These are phyloP conservation scores for Odontocolon sp. DNA, from an alignment of 2,888 invertebrate species.

Conservation along the genomic window DNA sequence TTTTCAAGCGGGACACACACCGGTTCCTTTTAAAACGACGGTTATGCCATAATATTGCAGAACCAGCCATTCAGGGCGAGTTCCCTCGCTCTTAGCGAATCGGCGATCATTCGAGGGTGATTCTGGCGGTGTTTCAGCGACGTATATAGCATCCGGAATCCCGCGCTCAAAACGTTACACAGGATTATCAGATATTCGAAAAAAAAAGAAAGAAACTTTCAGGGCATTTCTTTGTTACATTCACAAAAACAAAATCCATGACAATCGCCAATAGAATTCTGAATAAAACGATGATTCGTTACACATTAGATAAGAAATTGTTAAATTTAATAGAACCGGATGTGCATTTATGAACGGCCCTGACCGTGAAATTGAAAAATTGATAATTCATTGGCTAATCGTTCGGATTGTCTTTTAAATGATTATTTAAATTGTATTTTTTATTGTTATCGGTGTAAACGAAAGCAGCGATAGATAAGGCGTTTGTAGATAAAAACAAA, in stretches of 20 bases:
- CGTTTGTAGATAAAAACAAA: too few species aligned
- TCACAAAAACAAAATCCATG: too few species aligned
- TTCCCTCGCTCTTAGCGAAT: constrained; percentile 34
- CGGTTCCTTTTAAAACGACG: constrained; percentile 60
- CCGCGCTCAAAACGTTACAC: not conserved
- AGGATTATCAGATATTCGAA: not conserved
- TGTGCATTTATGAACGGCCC: constrained; percentile 10
- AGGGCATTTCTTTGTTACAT: too few species aligned
- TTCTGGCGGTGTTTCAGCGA: constrained; percentile 2
- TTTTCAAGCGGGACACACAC: constrained; percentile 37
- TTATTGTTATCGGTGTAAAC: not conserved
- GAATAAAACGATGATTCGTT: too few species aligned
- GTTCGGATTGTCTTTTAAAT: not conserved
- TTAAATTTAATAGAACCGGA: not conserved
- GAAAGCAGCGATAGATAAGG: too few species aligned
- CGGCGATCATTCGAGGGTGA: not conserved
- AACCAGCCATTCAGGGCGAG: constrained; percentile 28
- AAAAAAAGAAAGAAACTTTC: too few species aligned
- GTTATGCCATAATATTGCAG: constrained; percentile 53
- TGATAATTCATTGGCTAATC: not conserved
- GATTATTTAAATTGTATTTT: constrained; percentile 16
- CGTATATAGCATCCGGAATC: not conserved
- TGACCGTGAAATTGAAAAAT: not conserved
- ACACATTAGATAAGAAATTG: too few species aligned
- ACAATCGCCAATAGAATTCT: too few species aligned